Conservation (phyloP, 2,888 invertebrate species). For the Nomada hirtipes region DNA sequence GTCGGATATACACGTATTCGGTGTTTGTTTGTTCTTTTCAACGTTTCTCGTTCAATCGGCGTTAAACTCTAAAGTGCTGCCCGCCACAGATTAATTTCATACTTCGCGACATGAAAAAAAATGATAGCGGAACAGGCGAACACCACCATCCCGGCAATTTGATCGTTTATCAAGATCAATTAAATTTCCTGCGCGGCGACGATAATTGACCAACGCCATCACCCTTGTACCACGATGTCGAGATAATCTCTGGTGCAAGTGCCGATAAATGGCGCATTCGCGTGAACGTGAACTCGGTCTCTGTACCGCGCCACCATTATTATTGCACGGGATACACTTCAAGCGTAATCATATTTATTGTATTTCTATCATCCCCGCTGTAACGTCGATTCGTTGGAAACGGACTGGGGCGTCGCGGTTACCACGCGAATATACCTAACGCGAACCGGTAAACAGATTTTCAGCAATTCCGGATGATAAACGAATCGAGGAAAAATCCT, state of each 20-base stretch:
- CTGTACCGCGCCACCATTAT: constrained; percentile 66
- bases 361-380: constrained; percentile 9
- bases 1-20: no score
- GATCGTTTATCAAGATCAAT: constrained; percentile 74
- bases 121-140: constrained; percentile 33
- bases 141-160: constrained; percentile 64
- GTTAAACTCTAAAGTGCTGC: constrained; percentile 40
- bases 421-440: constrained; percentile 42
- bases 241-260: constrained; percentile 73
- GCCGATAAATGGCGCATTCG: constrained; percentile 74
- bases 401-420: constrained; percentile 20
- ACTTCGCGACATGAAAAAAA: constrained; percentile 37
- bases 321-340: constrained; percentile 73
- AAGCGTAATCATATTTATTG: constrained; percentile 72
- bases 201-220: constrained; percentile 75
- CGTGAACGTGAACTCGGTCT: constrained; percentile 70
- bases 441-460: constrained; percentile 60
- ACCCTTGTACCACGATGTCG: constrained; percentile 68
- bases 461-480: constrained; percentile 57
- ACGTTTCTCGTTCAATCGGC: background rate
- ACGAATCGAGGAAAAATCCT: constrained; percentile 62
- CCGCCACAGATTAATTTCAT: constrained; percentile 59
- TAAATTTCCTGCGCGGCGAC: constrained; percentile 72
- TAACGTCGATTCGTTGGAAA: constrained; percentile 48
- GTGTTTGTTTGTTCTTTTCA: no score